These are phyloP conservation scores for Telenomus remus DNA, from an alignment of 1,140 invertebrate genomes.

Conservation along the genomic window DNA sequence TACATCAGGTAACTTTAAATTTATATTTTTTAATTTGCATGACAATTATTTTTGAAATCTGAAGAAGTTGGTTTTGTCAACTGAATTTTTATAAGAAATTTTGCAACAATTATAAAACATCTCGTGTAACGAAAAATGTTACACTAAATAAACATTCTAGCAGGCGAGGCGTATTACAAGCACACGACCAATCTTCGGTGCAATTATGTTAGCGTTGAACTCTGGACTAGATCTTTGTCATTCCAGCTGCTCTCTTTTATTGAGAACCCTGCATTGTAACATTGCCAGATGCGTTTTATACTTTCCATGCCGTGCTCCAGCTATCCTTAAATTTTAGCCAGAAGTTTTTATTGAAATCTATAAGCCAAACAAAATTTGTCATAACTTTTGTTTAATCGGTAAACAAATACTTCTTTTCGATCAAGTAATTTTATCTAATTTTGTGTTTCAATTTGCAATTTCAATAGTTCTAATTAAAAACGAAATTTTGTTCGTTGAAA, in stretches of 20 bases:
- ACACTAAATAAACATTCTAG: slow-evolving; percentile 20
- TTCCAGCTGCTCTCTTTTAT: slow-evolving; percentile 46
- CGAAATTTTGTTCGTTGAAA: too few relatives aligned
- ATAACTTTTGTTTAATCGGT: too few relatives aligned
- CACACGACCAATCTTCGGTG: slow-evolving; percentile 16
- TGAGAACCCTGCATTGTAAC: slow-evolving; percentile 25
- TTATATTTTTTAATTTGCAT: too few relatives aligned
- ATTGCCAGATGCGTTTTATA: slow-evolving; percentile 32
- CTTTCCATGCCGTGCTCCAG: neutral
- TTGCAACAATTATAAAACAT: too few relatives aligned
- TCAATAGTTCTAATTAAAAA: too few relatives aligned
- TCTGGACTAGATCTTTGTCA: slow-evolving; percentile 38
- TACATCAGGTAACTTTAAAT: too few relatives aligned
- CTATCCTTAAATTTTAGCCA: slow-evolving; percentile 15
- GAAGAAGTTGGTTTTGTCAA: too few relatives aligned
- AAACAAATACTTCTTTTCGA: too few relatives aligned
- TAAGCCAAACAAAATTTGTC: neutral
- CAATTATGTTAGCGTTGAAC: slow-evolving; percentile 29
- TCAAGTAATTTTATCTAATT: too few relatives aligned
- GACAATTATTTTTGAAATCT: too few relatives aligned
- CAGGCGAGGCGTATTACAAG: neutral
- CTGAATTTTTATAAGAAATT: too few relatives aligned
- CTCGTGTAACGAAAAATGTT: slow-evolving; percentile 3
- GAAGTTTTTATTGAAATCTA: slow-evolving; percentile 3
- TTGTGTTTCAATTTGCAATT: too few relatives aligned